Evolutionary conservation across 1,140 invertebrate species (phyloP).

Genomic region (Neodiprion virginianus): DNA sequence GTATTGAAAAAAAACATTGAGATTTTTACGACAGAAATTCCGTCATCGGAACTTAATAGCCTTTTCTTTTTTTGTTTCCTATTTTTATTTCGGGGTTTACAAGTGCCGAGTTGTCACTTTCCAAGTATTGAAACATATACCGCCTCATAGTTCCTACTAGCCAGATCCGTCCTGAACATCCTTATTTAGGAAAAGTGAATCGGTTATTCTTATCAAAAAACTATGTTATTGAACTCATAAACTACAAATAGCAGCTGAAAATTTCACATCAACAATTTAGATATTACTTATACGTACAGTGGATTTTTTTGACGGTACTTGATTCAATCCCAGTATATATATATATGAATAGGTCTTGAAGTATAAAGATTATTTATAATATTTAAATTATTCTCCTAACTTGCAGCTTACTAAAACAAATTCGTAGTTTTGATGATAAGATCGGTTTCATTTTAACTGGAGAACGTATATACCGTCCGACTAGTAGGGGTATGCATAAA

Average conservation of each 20-base stretch:
- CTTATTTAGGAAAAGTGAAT: background rate
- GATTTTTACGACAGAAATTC: too few species aligned
- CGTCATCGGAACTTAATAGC: too few species aligned
- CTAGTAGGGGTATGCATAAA: background rate
- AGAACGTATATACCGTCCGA: background rate
- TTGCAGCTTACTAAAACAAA: background rate
- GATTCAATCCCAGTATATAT: too few species aligned
- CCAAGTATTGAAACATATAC: constrained; percentile 17
- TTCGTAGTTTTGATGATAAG: background rate
- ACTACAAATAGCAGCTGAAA: too few species aligned
- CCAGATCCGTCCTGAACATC: constrained; percentile 39
- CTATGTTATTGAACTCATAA: too few species aligned
- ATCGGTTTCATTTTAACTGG: background rate
- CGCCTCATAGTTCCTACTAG: constrained; percentile 47
- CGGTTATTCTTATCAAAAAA: too few species aligned
- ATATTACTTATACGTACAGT: background rate
- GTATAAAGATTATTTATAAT: background rate
- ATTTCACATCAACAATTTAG: too few species aligned
- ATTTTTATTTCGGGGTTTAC: background rate
- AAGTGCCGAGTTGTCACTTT: background rate
- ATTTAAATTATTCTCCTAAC: background rate
- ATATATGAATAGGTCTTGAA: too few species aligned
- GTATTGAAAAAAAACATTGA: too few species aligned
- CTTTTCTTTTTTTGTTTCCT: too few species aligned
- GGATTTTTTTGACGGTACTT: background rate